phyloP scores from a whole-genome alignment of 2,797 vertebrate genomes.

The Lutjanus argentimaculatus region DNA sequence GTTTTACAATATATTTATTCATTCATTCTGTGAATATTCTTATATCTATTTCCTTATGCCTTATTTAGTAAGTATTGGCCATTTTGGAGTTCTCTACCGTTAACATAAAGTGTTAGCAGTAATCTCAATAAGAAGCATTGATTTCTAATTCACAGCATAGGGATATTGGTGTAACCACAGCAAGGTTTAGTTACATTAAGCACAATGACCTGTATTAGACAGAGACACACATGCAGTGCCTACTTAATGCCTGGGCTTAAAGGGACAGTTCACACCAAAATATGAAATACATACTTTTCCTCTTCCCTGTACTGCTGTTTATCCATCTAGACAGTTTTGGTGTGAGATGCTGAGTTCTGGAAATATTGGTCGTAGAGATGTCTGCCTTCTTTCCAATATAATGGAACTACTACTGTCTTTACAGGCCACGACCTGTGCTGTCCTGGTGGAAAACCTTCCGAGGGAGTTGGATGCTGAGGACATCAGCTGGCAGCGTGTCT shows the following conservation, averaged over 20 bases:
- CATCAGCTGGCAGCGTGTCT: too few species aligned
- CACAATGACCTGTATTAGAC: constrained; percentile 19
- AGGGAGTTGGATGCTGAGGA: too few species aligned
- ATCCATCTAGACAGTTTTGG: too few species aligned
- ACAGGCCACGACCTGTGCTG: too few species aligned
- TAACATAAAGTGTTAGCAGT: constrained; percentile 25
- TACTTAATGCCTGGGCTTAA: constrained; percentile 22
- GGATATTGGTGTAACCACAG: constrained; percentile 2
- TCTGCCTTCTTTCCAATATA: too few species aligned
- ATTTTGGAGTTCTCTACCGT: constrained; percentile 13
- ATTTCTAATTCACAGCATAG: constrained; percentile 27
- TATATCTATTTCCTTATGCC: background rate
- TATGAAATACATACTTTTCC: too few species aligned
- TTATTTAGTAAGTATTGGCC: background rate
- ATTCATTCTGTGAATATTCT: background rate
- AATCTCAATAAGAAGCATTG: constrained; percentile 6
- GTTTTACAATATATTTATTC: constrained; percentile 9
- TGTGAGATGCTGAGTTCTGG: too few species aligned
- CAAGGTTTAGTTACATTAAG: constrained; percentile 20
- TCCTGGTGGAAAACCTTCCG: too few species aligned
- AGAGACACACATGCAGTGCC: constrained; percentile 52
- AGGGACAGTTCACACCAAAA: background rate
- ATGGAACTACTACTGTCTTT: too few species aligned
- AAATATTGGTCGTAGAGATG: too few species aligned
- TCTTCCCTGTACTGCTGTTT: too few species aligned